Percentiles rank a stretch among this genome's conserved stretches.
Conservation (phyloP, 2,888 invertebrate genomes). For the Punctoribates punctum region DNA sequence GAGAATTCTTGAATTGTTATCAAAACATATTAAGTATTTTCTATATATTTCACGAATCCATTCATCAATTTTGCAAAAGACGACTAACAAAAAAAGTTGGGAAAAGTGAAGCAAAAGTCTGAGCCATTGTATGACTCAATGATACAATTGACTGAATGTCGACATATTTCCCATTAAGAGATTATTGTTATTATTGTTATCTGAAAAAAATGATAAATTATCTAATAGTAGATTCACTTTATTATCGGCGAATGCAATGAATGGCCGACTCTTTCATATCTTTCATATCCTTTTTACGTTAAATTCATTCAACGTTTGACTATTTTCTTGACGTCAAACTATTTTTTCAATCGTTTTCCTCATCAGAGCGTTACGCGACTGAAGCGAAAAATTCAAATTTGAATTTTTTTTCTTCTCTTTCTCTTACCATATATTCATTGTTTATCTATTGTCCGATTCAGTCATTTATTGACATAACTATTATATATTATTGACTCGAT, state of each 20-base stretch:
- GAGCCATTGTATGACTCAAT: neutral
- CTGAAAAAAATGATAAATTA: constrained; percentile 29
- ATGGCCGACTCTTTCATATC: neutral
- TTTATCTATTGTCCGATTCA: constrained; percentile 33
- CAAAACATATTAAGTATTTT: constrained; percentile 6
- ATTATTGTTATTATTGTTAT: constrained; percentile 34
- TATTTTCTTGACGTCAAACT: constrained; percentile 24
- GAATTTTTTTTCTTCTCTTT: constrained; percentile 4
- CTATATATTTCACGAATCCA: neutral
- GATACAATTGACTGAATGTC: constrained; percentile 37
- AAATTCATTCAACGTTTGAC: neutral
- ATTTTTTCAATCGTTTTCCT: constrained; percentile 7
- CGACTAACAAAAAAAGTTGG: neutral
- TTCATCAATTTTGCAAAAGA: neutral
- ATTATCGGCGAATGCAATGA: constrained; percentile 21
- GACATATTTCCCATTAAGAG: constrained; percentile 36
- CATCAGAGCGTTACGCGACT: constrained; percentile 27
- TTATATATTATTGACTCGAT: constrained; percentile 34
- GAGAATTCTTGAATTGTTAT: neutral
- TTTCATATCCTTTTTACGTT: constrained; percentile 20
- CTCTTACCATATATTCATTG: constrained; percentile 7
- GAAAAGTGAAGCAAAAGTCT: neutral
- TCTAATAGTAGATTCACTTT: constrained; percentile 25
- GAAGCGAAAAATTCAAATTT: constrained; percentile 12
- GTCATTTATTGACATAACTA: constrained; percentile 36